Percentiles rank a stretch among this genome's conserved stretches.
These are phyloP conservation scores for Pyrocoelia pectoralis DNA, from an alignment of 2,888 invertebrate genomes.

Conservation along the genomic window DNA sequence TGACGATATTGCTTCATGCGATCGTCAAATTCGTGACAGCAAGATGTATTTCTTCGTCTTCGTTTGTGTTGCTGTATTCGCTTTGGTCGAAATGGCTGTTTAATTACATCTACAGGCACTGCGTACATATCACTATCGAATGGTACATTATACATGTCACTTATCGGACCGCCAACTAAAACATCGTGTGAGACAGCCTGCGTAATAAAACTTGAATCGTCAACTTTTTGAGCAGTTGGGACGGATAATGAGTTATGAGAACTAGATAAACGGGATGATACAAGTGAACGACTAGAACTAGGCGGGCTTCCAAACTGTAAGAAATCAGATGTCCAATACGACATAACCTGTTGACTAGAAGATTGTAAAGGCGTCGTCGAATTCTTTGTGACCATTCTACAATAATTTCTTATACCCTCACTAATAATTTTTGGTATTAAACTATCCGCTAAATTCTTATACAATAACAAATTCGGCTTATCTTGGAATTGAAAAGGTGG, in stretches of 20 bases:
- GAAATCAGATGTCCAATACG: conserved; percentile 67
- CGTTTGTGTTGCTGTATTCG: conserved; percentile 57
- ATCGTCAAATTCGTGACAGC: conserved; percentile 56
- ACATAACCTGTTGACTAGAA: conserved; percentile 36
- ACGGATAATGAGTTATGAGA: conserved; percentile 84
- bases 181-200: conserved; percentile 90
- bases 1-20: conserved; percentile 38
- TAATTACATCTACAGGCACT: conserved; percentile 82
- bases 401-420: conserved; percentile 50
- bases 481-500: conserved; percentile 89
- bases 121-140: conserved; percentile 90
- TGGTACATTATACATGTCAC: conserved; percentile 88
- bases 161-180: conserved; percentile 77
- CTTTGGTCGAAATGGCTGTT: conserved; percentile 64
- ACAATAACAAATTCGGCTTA: conserved; percentile 59
- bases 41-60: conserved; percentile 54
- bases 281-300: conserved; percentile 78
- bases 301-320: conserved; percentile 68
- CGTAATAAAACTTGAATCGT: conserved; percentile 87
- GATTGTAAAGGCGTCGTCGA: conserved; percentile 8
- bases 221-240: conserved; percentile 75
- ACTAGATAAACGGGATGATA: conserved; percentile 81
- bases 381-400: conserved; percentile 28
- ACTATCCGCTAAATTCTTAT: conserved; percentile 59
- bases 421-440: conserved; percentile 61